A percentile compares a stretch with the other conserved stretches of the same genome.
Conservation (phyloP, 2,797 vertebrate genomes). For the Bovichtus variegatus region DNA sequence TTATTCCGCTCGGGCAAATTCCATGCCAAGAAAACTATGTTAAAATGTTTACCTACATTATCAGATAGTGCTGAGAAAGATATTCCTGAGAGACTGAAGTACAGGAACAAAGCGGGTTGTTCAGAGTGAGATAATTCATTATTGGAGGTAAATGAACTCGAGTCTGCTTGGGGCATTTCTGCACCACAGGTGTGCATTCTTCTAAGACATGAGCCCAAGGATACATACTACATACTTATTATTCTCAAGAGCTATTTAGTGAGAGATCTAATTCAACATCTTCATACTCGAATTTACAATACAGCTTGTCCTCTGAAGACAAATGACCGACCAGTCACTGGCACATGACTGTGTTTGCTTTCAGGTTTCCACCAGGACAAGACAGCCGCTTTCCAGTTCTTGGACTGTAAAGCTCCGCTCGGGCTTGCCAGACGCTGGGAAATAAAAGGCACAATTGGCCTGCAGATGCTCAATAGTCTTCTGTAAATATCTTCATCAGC, state of each 20-base stretch:
- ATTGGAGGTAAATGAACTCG: constrained; percentile 45
- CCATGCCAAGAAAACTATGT: constrained; percentile 53
- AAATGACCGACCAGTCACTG: constrained; percentile 49
- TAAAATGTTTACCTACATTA: constrained; percentile 60
- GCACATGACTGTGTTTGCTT: constrained; percentile 54
- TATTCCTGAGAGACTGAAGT: constrained; percentile 8
- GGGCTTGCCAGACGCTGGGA: constrained; percentile 52
- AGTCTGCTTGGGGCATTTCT: constrained; percentile 45
- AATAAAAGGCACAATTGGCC: constrained; percentile 67
- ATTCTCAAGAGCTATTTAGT: constrained; percentile 46
- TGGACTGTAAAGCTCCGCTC: constrained; percentile 57
- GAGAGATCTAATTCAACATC: constrained; percentile 49
- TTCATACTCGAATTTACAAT: constrained; percentile 44
- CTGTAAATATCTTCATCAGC: constrained; percentile 57
- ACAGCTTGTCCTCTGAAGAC: constrained; percentile 50
- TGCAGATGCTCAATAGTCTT: constrained; percentile 53
- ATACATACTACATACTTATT: constrained; percentile 60
- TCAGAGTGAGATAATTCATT: constrained; percentile 30
- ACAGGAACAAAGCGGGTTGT: constrained; percentile 32
- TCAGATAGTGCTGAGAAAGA: constrained; percentile 23
- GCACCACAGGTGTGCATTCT: constrained; percentile 34
- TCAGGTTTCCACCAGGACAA: constrained; percentile 57
- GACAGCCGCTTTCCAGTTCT: constrained; percentile 52
- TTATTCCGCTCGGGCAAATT: constrained; percentile 56
- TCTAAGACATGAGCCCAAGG: constrained; percentile 39